Conservation (phyloP, 1,140 invertebrate species). For the Phymorhynchus buccinoides region DNA sequence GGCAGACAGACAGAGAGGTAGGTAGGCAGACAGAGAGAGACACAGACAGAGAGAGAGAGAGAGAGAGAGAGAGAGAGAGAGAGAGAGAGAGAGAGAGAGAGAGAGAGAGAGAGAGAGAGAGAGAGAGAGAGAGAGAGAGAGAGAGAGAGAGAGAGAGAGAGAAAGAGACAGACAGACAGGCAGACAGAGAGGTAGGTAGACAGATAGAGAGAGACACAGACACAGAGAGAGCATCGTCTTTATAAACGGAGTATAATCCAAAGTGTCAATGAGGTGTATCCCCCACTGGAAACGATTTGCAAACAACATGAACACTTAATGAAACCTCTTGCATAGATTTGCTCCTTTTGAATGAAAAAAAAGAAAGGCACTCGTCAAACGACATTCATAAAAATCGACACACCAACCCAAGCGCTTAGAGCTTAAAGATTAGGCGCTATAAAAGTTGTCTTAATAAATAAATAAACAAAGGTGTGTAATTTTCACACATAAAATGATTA, state of each 20-base stretch:
- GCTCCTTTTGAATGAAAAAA: not conserved
- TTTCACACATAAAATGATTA: not conserved
- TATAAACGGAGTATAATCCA: not conserved
- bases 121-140: not conserved
- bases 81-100: not conserved
- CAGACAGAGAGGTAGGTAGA: not conserved
- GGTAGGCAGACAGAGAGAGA: not conserved
- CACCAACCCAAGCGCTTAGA: too few relatives aligned
- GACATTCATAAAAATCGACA: not conserved
- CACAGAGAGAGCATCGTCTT: too few relatives aligned
- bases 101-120: not conserved
- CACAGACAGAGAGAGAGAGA: not conserved
- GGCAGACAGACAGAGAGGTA: not conserved
- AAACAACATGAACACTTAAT: too few relatives aligned
- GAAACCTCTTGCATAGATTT: too few relatives aligned
- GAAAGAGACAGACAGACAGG: not conserved
- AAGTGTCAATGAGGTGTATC: too few relatives aligned
- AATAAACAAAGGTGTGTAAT: not conserved
- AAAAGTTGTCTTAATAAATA: too few relatives aligned
- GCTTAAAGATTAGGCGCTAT: too few relatives aligned
- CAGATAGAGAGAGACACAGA: too few relatives aligned
- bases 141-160: not conserved
- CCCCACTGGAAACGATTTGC: too few relatives aligned
- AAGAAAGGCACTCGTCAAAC: not conserved
- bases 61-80: not conserved